Conservation (phyloP, 2,797 vertebrate species). For the Sylvia borin region DNA sequence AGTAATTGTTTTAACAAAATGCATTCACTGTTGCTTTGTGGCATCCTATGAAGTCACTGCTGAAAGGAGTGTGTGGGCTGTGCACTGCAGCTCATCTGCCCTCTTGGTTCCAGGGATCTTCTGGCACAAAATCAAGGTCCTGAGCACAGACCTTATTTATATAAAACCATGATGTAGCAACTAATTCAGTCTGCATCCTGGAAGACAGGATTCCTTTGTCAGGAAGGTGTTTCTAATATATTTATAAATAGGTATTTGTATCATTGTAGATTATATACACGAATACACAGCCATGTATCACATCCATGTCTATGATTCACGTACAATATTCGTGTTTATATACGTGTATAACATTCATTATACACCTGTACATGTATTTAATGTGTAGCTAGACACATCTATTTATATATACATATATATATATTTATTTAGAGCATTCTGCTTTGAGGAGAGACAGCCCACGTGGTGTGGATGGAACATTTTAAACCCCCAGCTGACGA, state of each 20-base stretch:
- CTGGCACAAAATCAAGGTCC: not conserved
- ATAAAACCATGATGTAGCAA: not conserved
- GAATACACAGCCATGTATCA: rapidly evolving
- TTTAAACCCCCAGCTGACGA: not conserved
- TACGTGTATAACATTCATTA: rapidly evolving
- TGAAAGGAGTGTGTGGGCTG: not conserved
- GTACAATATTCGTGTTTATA: not conserved
- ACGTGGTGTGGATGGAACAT: not conserved
- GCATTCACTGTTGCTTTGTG: not conserved
- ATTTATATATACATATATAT: no score
- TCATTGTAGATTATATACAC: not conserved
- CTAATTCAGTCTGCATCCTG: not conserved
- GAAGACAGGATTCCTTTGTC: not conserved
- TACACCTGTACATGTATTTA: rapidly evolving
- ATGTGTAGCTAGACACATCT: not conserved
- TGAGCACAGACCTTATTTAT: not conserved
- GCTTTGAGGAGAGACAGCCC: not conserved
- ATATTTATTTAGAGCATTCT: not conserved
- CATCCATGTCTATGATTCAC: no score
- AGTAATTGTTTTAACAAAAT: constrained; percentile 12
- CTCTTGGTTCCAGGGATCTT: not conserved
- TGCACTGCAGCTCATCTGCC: not conserved
- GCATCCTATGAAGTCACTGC: not conserved
- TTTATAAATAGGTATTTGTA: not conserved
- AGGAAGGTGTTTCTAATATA: not conserved